These are phyloP conservation scores for Phymorhynchus buccinoides DNA, from an alignment of 1,140 invertebrate genomes.

Conservation along the genomic window DNA sequence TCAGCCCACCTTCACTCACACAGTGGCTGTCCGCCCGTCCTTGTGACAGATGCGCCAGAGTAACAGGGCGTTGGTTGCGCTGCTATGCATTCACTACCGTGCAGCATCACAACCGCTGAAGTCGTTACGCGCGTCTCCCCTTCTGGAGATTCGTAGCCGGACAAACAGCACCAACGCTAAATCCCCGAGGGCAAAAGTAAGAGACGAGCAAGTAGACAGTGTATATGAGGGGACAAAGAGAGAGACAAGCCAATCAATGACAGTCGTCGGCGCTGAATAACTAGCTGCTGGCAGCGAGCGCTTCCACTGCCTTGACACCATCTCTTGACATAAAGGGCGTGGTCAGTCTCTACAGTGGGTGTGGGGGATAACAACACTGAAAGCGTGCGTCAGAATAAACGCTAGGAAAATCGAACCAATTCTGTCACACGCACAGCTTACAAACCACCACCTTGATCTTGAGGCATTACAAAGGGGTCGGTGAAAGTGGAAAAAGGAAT, in stretches of 20 bases:
- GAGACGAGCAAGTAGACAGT: not conserved
- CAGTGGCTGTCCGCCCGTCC: not conserved
- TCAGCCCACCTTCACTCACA: not conserved
- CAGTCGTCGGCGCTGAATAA: not conserved
- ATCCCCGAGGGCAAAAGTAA: not conserved
- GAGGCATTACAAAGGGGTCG: too few species aligned
- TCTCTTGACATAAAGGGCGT: not conserved
- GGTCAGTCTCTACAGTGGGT: not conserved
- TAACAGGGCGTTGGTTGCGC: not conserved
- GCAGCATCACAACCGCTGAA: not conserved
- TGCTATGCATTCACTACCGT: not conserved
- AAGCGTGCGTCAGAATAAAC: not conserved
- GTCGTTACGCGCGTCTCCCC: not conserved
- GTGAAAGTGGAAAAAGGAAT: not conserved
- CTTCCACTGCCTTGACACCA: not conserved
- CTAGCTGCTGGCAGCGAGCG: not conserved
- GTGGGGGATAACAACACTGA: not conserved
- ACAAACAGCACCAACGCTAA: not conserved
- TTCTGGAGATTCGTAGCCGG: not conserved
- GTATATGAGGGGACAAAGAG: not conserved
- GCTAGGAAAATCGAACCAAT: not conserved
- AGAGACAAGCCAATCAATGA: constrained; percentile 30
- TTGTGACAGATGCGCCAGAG: not conserved
- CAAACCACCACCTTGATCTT: not conserved
- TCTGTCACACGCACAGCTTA: not conserved